Evolutionary conservation across 2,797 vertebrate genomes (phyloP).

Genomic region (Schizothorax lantsangensis): DNA sequence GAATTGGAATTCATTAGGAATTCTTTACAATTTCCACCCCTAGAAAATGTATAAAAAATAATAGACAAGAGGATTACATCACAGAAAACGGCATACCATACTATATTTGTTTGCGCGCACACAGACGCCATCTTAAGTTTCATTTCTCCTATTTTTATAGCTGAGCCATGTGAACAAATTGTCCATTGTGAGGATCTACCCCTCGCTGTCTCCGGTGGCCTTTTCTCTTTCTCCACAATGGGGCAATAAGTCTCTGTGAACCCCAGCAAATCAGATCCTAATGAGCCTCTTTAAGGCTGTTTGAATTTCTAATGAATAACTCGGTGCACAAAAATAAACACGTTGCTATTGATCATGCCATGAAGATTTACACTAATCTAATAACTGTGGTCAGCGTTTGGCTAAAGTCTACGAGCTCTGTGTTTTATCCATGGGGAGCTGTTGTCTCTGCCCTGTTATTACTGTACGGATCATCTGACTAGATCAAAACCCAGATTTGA

Average conservation of each 20-base stretch:
- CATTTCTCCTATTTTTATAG: slow-evolving; percentile 29
- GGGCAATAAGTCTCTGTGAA: slow-evolving; percentile 68
- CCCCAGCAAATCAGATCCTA: slow-evolving; percentile 73
- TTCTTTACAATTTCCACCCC: not conserved
- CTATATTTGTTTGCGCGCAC: not conserved
- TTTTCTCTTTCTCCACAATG: slow-evolving; percentile 61
- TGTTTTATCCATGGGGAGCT: slow-evolving; percentile 66
- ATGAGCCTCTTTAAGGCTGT: slow-evolving; percentile 75
- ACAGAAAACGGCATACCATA: not conserved
- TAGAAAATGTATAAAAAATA: not conserved
- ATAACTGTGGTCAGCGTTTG: slow-evolving; percentile 68
- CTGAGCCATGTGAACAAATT: slow-evolving; percentile 46
- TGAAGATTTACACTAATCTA: slow-evolving; percentile 78
- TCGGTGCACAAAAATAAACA: slow-evolving; percentile 79
- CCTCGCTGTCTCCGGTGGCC: slow-evolving; percentile 58
- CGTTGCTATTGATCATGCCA: slow-evolving; percentile 80
- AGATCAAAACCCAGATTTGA: slow-evolving; percentile 59
- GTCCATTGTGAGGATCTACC: slow-evolving; percentile 61
- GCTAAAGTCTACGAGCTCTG: slow-evolving; percentile 56
- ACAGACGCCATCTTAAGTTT: slow-evolving; percentile 24
- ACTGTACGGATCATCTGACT: slow-evolving; percentile 56
- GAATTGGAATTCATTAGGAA: not conserved
- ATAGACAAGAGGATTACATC: not conserved
- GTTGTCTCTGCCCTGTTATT: slow-evolving; percentile 59
- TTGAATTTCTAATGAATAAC: slow-evolving; percentile 82